Percentiles rank a stretch among this genome's conserved stretches.
Evolutionary conservation across 2,797 vertebrate genomes (phyloP).

Genomic region (Coendou prehensilis): DNA sequence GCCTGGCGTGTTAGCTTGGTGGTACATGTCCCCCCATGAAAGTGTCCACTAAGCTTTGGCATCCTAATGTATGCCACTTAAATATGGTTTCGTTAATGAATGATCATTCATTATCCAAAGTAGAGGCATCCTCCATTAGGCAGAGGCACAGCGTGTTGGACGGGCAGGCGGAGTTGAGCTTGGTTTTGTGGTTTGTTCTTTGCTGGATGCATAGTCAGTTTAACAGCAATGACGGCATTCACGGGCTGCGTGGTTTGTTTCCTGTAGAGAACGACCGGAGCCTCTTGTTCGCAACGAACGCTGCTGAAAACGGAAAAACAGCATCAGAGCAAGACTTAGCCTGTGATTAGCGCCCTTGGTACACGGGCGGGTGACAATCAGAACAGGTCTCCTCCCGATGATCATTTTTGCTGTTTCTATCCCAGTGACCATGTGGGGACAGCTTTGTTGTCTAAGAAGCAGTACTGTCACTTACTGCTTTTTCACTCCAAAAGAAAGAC

Average conservation of each 20-base stretch:
- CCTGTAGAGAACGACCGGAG: neutral
- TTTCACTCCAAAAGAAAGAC: neutral
- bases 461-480: neutral
- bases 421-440: constrained; percentile 10
- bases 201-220: neutral
- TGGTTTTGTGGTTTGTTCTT: neutral
- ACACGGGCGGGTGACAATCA: neutral
- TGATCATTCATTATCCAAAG: neutral
- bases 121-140: neutral
- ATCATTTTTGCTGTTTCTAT: constrained; percentile 30
- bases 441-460: constrained; percentile 9
- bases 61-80: neutral
- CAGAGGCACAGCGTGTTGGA: neutral
- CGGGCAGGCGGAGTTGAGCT: neutral
- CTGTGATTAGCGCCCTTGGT: neutral
- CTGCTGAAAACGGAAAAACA: neutral
- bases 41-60: neutral
- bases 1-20: neutral
- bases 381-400: neutral
- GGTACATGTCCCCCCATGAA: neutral
- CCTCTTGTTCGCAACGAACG: neutral
- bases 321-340: neutral
- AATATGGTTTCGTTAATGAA: neutral
- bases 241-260: neutral
- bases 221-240: neutral